Evolutionary conservation across 1,140 invertebrate species (phyloP).

Genomic region (Tetramorium alpestre): DNA sequence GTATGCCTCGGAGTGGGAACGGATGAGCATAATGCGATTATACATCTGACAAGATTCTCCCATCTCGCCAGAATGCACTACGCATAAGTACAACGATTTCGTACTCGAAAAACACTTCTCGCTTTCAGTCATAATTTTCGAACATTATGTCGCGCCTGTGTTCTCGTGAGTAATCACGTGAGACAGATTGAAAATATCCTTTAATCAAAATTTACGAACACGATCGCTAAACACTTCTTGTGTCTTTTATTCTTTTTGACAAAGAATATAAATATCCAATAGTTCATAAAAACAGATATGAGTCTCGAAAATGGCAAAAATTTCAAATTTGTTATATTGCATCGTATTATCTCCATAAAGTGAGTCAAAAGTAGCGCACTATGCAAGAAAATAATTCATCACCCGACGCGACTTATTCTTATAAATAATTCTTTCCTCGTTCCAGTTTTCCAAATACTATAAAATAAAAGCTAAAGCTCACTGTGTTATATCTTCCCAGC

Average conservation of each 20-base stretch:
- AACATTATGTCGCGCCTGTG: neutral
- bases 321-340: neutral
- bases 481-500: neutral
- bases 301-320: neutral
- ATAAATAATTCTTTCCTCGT: neutral
- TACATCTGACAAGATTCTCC: slow-evolving; percentile 51
- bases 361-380: neutral
- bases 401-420: neutral
- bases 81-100: slow-evolving; percentile 37
- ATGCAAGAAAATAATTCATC: neutral
- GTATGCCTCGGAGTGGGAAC: slow-evolving; percentile 11
- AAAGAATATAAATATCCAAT: neutral
- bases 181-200: neutral
- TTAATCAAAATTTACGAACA: neutral
- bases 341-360: neutral
- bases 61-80: slow-evolving; percentile 52
- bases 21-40: slow-evolving; percentile 56
- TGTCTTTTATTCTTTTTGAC: neutral
- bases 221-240: neutral
- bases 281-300: neutral
- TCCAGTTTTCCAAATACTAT: neutral
- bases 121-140: slow-evolving; percentile 38
- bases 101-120: slow-evolving; percentile 34
- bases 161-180: neutral
- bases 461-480: neutral